These are phyloP conservation scores for Philhelius pedissequus DNA, from an alignment of 2,888 invertebrate species.

Conservation along the genomic window DNA sequence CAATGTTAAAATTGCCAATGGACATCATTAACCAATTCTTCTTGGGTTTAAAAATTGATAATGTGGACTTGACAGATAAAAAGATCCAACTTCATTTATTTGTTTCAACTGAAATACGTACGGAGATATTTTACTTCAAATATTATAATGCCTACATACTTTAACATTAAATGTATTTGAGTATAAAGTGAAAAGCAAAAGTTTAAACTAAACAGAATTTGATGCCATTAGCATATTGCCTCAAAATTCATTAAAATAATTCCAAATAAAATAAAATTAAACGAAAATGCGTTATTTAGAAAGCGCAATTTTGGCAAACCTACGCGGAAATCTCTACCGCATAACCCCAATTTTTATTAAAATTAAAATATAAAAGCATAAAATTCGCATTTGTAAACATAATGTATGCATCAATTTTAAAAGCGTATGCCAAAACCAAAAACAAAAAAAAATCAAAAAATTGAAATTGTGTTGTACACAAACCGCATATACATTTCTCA, in stretches of 20 bases:
- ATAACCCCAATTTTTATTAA: constrained; percentile 38
- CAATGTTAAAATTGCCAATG: too few relatives aligned
- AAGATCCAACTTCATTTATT: too few relatives aligned
- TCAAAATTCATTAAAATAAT: background rate
- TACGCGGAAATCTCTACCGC: constrained; percentile 49
- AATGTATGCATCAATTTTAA: constrained; percentile 23
- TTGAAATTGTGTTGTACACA: constrained; percentile 1
- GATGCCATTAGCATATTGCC: background rate
- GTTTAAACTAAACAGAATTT: background rate
- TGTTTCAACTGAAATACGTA: too few relatives aligned
- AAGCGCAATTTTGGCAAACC: constrained; percentile 44
- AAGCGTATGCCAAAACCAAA: constrained; percentile 48
- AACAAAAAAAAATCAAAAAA: constrained; percentile 4
- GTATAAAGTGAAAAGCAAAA: background rate
- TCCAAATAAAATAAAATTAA: background rate
- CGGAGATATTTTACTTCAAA: too few relatives aligned
- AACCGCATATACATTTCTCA: background rate
- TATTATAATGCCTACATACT: too few relatives aligned
- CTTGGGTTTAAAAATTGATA: too few relatives aligned
- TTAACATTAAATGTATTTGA: too few relatives aligned
- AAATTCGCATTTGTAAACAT: constrained; percentile 22
- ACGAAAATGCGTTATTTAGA: constrained; percentile 22
- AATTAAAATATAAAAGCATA: background rate
- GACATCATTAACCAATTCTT: too few relatives aligned
- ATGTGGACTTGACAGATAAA: too few relatives aligned